Percentiles rank a stretch among this genome's conserved stretches.
These are phyloP conservation scores for Seira ritae DNA, from an alignment of 2,888 invertebrate genomes.

Conservation along the genomic window DNA sequence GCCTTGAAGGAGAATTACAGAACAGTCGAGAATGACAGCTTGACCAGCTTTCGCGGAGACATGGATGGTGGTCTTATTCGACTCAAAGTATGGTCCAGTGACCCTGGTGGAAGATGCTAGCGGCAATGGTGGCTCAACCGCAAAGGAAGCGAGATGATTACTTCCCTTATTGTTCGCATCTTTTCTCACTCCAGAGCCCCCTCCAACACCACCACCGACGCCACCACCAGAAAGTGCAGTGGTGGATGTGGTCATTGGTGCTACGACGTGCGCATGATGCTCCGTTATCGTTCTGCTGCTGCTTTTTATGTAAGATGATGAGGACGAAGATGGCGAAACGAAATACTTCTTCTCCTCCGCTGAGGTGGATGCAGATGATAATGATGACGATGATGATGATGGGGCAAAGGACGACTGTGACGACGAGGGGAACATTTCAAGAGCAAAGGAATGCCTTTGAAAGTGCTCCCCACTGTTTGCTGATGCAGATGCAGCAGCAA, in stretches of 20 bases:
- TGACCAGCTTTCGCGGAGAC: conserved; percentile 80
- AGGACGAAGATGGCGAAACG: conserved; percentile 2
- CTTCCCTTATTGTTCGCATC: conserved; percentile 29
- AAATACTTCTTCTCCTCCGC: background rate
- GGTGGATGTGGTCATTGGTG: conserved; percentile 4
- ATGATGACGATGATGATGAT: background rate
- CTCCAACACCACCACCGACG: conserved; percentile 11
- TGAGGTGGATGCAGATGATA: background rate
- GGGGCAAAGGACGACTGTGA: conserved; percentile 15
- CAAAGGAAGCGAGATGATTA: conserved; percentile 32
- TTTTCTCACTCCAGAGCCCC: conserved; percentile 27
- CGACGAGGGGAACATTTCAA: conserved; percentile 13
- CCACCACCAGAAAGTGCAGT: conserved; percentile 23
- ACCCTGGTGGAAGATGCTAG: conserved; percentile 64
- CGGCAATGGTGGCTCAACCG: conserved; percentile 54
- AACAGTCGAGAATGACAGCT: conserved; percentile 80
- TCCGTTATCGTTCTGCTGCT: conserved; percentile 13
- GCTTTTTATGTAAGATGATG: background rate
- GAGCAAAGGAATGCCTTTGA: conserved; percentile 39
- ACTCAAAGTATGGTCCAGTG: conserved; percentile 80
- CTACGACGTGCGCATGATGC: conserved; percentile 1
- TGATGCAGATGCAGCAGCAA: conserved; percentile 10
- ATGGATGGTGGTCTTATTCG: conserved; percentile 79
- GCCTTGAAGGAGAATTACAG: conserved; percentile 80
- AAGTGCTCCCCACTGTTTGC: conserved; percentile 17